Percentiles rank a stretch among this genome's conserved stretches.
Evolutionary conservation across 2,888 invertebrate species (phyloP).

Genomic region (Philonicus albiceps): DNA sequence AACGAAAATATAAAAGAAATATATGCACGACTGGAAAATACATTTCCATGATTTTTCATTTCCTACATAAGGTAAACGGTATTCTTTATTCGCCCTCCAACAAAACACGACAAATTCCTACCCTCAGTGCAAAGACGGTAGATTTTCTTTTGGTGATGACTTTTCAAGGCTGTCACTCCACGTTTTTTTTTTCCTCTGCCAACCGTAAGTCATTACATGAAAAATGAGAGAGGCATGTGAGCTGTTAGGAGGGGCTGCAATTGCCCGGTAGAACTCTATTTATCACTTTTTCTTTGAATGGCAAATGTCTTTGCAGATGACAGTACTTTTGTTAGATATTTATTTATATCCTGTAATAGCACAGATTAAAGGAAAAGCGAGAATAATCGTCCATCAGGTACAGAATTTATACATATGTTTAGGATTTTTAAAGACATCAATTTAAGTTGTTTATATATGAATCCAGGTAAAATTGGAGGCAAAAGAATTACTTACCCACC

Average conservation of each 20-base stretch:
- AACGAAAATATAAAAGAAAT: constrained; percentile 25
- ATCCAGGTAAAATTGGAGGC: neutral
- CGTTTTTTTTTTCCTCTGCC: constrained; percentile 3
- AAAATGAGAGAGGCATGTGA: constrained; percentile 1
- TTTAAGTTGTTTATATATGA: neutral
- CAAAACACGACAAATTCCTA: constrained; percentile 15
- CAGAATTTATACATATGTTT: neutral
- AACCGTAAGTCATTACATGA: constrained; percentile 4
- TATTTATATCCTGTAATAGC: neutral
- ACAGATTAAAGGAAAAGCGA: neutral
- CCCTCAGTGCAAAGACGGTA: neutral
- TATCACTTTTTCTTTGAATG: constrained; percentile 31
- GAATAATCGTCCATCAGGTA: neutral
- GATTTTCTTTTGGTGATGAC: constrained; percentile 18
- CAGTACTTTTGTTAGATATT: neutral
- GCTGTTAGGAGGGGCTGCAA: neutral
- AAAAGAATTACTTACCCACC: no score
- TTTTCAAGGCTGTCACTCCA: constrained; percentile 39
- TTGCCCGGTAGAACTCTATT: constrained; percentile 13
- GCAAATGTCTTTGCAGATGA: constrained; percentile 3
- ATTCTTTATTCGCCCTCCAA: neutral
- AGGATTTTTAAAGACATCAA: neutral
- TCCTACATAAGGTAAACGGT: neutral
- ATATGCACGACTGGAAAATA: constrained; percentile 33
- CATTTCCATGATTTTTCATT: constrained; percentile 40